Evolutionary conservation across 2,113 vertebrate species (phyloP).

Genomic region (Carlito syrichta): DNA sequence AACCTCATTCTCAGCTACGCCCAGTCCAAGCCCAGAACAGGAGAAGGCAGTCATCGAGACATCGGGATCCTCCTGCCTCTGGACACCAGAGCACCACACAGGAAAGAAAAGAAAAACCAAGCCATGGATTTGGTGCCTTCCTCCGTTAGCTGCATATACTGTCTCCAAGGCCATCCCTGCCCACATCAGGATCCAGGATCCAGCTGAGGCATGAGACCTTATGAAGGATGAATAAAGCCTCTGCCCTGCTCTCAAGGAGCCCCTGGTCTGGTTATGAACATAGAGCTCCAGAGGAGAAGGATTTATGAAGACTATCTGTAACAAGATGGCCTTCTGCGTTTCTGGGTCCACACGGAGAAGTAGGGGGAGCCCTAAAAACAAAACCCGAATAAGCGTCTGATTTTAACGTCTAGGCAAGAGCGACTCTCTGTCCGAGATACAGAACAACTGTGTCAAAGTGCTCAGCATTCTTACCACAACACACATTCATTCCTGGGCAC

Average conservation of each 20-base stretch:
- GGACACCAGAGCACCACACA: not conserved
- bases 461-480: not conserved
- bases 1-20: not conserved
- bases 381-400: not conserved
- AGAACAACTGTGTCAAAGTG: not conserved
- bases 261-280: not conserved
- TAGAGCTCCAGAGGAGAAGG: not conserved
- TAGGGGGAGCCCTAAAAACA: not conserved
- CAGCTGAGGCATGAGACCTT: too few relatives aligned
- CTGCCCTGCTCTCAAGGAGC: not conserved
- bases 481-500: not conserved
- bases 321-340: not conserved
- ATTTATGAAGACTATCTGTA: not conserved
- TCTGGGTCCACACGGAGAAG: not conserved
- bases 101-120: not conserved
- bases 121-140: not conserved
- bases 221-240: too few relatives aligned
- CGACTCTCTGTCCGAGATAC: too few relatives aligned
- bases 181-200: not conserved
- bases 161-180: not conserved
- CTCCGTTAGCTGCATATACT: fast-evolving
- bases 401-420: not conserved
- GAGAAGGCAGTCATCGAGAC: not conserved
- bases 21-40: not conserved
- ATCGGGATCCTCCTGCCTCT: not conserved